Conservation (phyloP, 2,113 vertebrate species). For the Arenaria interpres region DNA sequence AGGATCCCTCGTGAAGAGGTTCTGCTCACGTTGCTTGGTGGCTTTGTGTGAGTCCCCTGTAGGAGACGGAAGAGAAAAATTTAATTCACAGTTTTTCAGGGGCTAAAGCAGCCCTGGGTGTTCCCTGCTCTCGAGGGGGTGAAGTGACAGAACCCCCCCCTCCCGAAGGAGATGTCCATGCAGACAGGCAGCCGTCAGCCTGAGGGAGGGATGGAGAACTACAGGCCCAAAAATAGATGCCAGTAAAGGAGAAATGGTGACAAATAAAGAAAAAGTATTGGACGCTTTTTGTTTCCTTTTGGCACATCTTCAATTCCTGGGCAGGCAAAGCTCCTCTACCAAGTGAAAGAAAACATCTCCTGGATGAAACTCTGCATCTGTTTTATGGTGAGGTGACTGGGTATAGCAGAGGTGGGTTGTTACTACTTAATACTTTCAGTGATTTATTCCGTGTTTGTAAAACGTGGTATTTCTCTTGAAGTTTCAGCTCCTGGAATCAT, state of each 20-base stretch:
- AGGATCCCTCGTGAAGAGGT: neutral
- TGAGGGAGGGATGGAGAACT: neutral
- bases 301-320: neutral
- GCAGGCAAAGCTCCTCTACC: neutral
- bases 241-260: neutral
- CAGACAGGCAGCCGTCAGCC: neutral
- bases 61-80: neutral
- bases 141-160: neutral
- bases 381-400: neutral
- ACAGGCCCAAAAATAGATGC: neutral
- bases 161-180: neutral
- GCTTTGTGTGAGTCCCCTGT: neutral
- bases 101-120: neutral
- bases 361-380: neutral
- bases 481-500: neutral
- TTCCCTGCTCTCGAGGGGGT: accelerated
- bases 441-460: neutral
- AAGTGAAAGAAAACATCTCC: neutral
- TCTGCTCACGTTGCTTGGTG: neutral
- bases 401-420: neutral
- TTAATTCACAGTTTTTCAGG: neutral
- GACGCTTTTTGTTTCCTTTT: neutral
- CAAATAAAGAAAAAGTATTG: neutral
- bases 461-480: neutral
- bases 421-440: neutral